Evolutionary conservation across 1,140 invertebrate genomes (phyloP).

Genomic region (Grapholita molesta): DNA sequence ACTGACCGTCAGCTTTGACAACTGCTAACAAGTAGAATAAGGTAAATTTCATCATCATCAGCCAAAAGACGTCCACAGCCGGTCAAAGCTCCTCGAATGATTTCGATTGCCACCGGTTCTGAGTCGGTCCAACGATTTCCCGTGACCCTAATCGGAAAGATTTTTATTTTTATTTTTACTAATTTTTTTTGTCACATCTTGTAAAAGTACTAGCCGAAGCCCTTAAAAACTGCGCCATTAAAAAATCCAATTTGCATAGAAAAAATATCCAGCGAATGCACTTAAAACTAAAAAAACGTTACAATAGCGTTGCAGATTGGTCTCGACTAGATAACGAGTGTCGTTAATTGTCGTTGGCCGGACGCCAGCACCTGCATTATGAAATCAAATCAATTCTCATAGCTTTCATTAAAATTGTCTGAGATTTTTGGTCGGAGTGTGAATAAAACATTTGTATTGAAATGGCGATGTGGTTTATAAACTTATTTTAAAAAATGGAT

Average conservation of each 20-base stretch:
- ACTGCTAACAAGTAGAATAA: too few relatives aligned
- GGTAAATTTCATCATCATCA: too few relatives aligned
- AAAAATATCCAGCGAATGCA: conserved; percentile 2
- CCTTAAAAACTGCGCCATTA: neutral
- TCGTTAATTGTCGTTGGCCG: neutral
- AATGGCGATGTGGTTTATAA: neutral
- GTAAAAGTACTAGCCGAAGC: neutral
- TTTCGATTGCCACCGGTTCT: too few relatives aligned
- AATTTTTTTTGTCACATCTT: neutral
- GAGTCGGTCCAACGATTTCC: too few relatives aligned
- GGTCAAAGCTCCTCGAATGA: too few relatives aligned
- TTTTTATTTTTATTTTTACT: too few relatives aligned
- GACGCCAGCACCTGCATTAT: conserved; percentile 9
- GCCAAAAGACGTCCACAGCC: too few relatives aligned
- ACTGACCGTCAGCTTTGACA: too few relatives aligned
- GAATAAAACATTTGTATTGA: neutral
- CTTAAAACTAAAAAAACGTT: conserved; percentile 8
- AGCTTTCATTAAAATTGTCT: neutral
- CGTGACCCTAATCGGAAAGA: too few relatives aligned
- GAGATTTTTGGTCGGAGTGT: neutral
- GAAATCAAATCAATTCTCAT: conserved; percentile 6
- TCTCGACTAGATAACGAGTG: conserved; percentile 4
- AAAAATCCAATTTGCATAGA: conserved; percentile 2
- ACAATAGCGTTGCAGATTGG: conserved; percentile 2
- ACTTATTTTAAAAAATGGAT: neutral